Base-by-base conservation (phyloP, 1,140 invertebrate species). In the Magallana gigas region DNA sequence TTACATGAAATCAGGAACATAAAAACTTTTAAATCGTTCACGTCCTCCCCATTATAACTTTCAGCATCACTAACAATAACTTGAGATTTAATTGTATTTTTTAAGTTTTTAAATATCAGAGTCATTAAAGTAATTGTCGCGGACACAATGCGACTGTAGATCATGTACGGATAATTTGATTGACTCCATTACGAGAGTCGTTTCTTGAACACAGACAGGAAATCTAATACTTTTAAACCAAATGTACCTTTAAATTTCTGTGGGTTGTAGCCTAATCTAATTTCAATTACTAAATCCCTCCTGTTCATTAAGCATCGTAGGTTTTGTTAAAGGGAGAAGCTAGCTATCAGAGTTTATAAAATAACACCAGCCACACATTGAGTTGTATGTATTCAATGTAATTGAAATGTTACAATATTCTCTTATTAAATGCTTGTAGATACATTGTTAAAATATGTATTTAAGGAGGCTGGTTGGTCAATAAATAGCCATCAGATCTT, bases 241-340 rank as follows among this genome's bases (percentile, higher is more conserved):
- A 23, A 76, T 76, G 36, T 76, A 76, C 68, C 68, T 76, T 76
- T 76, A 76, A 76, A 76, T 76, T 71, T 71, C 18, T 8, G 36
- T 48, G 36, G n/a, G 60, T 62, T 64, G 18, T n/a, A 64, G 16
- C 18, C 18, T 64, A 64, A 64, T 16, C 60, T 16, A 64, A 64
- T 64, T 64, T n/a, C 14, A n/a, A 64, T n/a, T 64, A 64, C 60
- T 7, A 48, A 48, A 48, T 48, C 36, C 36, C 36, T 48, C 36
- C 36, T 48, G 36, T 48, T 48, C 36, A 48, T 48, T 48, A 48
- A 48, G 36, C 36, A 48, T 48, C 36, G 5, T 48, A 48, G 36
- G 36, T 48, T 48, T 48, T 48, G 36, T 48, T 48, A 48, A 48
- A 48, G 36, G 36, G 36, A 48, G 36, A 48, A 48, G 36, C 36